Evolutionary conservation across 2,113 vertebrate genomes (phyloP).

Genomic region (Eretmodus cyanostictus): DNA sequence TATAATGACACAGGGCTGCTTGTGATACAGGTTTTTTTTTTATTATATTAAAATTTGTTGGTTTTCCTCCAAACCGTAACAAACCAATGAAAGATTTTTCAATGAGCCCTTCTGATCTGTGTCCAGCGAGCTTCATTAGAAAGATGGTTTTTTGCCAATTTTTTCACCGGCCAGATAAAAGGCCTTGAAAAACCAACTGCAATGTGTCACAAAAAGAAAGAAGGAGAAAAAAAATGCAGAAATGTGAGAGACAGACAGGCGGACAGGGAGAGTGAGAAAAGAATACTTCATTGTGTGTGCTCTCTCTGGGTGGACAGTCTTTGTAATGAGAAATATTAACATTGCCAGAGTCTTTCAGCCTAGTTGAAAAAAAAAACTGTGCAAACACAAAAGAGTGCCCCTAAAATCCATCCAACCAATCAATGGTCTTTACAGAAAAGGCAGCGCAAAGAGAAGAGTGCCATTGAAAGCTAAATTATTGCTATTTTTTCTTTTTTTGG

Average conservation of each 20-base stretch:
- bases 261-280: slow-evolving; percentile 17
- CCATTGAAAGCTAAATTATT: not conserved
- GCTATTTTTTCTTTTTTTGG: not conserved
- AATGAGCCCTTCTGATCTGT: slow-evolving; percentile 12
- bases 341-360: slow-evolving; percentile 39
- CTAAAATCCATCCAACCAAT: slow-evolving; percentile 41
- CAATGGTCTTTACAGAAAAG: not conserved
- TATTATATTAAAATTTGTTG: not conserved
- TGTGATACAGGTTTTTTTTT: not conserved
- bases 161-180: not conserved
- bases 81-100: not conserved
- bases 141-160: slow-evolving; percentile 32
- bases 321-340: slow-evolving; percentile 65
- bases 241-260: slow-evolving; percentile 4
- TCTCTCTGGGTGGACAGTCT: slow-evolving; percentile 34
- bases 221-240: not conserved
- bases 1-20: not conserved
- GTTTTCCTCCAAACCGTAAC: not conserved
- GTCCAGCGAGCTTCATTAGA: slow-evolving; percentile 42
- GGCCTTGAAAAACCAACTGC: not conserved
- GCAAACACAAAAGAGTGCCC: slow-evolving; percentile 37
- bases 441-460: not conserved
- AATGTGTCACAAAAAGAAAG: slow-evolving; percentile 13
- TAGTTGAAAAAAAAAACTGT: not conserved
- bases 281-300: slow-evolving; percentile 47